Conservation (phyloP, 2,797 vertebrate genomes). For the Smutsia gigantea region DNA sequence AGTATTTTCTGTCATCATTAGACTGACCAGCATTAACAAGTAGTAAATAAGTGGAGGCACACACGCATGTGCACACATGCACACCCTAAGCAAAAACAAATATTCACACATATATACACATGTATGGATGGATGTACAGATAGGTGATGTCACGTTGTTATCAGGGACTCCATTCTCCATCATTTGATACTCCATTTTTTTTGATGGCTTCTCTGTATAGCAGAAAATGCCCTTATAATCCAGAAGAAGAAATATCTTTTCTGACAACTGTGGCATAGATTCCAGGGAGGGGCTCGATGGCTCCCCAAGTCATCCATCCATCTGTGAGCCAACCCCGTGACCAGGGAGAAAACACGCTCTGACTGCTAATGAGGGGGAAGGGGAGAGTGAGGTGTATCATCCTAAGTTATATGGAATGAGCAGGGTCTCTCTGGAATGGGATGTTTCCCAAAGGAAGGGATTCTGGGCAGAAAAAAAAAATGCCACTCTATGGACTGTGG, state of each 20-base stretch:
- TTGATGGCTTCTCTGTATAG: background rate
- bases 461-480: background rate
- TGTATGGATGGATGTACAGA: too few relatives aligned
- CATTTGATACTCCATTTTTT: background rate
- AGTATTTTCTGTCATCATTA: background rate
- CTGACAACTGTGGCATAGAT: background rate
- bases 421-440: background rate
- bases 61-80: background rate
- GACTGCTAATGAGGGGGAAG: rapidly evolving
- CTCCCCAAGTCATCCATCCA: background rate
- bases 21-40: background rate
- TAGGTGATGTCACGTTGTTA: background rate
- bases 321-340: background rate
- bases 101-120: background rate
- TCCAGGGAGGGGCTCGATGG: background rate
- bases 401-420: background rate
- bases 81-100: background rate
- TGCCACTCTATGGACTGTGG: background rate
- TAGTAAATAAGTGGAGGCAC: background rate
- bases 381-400: background rate
- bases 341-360: background rate
- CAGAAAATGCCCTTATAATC: background rate
- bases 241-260: background rate
- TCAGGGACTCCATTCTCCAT: background rate
- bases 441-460: background rate